phyloP scores from a whole-genome alignment of 2,797 vertebrate species.

The Taenioides sp. region DNA sequence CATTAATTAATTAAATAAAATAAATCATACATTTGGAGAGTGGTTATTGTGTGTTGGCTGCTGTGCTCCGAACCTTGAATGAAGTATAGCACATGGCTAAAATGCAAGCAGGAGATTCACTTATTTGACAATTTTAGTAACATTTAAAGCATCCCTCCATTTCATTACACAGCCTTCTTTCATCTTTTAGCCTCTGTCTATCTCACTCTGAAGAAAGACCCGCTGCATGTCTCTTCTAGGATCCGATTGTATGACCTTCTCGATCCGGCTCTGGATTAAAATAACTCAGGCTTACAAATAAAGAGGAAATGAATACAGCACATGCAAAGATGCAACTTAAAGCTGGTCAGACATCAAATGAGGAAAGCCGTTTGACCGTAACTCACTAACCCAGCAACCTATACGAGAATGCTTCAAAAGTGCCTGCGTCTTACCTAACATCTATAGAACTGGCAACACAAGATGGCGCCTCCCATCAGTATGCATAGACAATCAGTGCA shows the following conservation, averaged over 20 bases:
- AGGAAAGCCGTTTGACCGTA: conserved; percentile 40
- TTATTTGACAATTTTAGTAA: neutral
- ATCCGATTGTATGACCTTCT: conserved; percentile 9
- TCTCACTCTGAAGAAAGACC: conserved; percentile 21
- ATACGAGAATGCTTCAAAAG: conserved; percentile 24
- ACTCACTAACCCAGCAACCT: conserved; percentile 34
- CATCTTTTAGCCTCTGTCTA: neutral
- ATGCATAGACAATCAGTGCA: conserved; percentile 58
- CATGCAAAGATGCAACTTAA: conserved; percentile 32
- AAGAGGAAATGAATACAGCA: conserved; percentile 15
- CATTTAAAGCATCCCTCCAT: conserved; percentile 8
- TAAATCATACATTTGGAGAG: neutral
- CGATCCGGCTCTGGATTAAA: conserved; percentile 33
- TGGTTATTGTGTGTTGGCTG: neutral
- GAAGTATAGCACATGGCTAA: neutral
- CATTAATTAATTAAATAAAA: no score
- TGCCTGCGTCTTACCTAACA: conserved; percentile 9
- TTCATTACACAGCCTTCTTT: conserved; percentile 11
- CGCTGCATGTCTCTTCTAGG: conserved; percentile 23
- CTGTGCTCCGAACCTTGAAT: neutral
- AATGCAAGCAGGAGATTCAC: neutral
- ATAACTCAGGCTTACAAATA: conserved; percentile 33
- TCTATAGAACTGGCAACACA: conserved; percentile 26
- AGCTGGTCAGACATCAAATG: conserved; percentile 37
- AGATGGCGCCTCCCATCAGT: conserved; percentile 45